Conservation (phyloP, 2,888 invertebrate species). For the Megamerina dolium region DNA sequence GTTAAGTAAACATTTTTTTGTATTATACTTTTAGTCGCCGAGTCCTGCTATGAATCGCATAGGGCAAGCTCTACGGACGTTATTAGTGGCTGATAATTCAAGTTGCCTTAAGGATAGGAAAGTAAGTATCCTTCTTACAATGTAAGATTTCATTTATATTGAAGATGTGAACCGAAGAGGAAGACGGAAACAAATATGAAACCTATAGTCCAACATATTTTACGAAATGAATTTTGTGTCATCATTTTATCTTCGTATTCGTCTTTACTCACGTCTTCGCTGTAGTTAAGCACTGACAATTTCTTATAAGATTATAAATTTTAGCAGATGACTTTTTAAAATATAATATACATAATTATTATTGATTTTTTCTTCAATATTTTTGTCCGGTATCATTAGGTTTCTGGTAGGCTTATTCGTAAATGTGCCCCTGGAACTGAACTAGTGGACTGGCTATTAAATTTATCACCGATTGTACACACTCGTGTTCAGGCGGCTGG, state of each 20-base stretch:
- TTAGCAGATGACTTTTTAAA: no score
- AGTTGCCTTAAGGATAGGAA: slow-evolving; percentile 62
- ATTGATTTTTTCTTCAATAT: no score
- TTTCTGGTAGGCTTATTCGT: slow-evolving; percentile 58
- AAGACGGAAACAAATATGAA: no score
- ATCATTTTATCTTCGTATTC: no score
- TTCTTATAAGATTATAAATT: no score
- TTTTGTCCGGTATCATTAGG: slow-evolving; percentile 30
- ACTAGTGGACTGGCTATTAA: slow-evolving; percentile 73
- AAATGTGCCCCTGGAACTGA: slow-evolving; percentile 72
- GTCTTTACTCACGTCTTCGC: no score
- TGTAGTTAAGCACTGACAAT: no score
- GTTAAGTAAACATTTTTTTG: no score
- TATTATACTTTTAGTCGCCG: slow-evolving; percentile 50
- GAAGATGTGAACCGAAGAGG: background rate
- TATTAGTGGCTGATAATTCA: slow-evolving; percentile 59
- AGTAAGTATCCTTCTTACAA: slow-evolving; percentile 33
- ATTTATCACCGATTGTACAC: slow-evolving; percentile 58
- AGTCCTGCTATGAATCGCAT: slow-evolving; percentile 62
- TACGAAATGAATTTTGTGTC: no score
- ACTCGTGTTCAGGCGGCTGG: slow-evolving; percentile 66
- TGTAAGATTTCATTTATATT: background rate
- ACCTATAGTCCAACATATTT: no score
- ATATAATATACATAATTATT: no score
- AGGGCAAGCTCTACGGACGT: slow-evolving; percentile 63